Percentiles rank a stretch among this genome's conserved stretches.
phyloP scores from a whole-genome alignment of 1,140 invertebrate genomes.

The Macrotrachela quadricornifera region DNA sequence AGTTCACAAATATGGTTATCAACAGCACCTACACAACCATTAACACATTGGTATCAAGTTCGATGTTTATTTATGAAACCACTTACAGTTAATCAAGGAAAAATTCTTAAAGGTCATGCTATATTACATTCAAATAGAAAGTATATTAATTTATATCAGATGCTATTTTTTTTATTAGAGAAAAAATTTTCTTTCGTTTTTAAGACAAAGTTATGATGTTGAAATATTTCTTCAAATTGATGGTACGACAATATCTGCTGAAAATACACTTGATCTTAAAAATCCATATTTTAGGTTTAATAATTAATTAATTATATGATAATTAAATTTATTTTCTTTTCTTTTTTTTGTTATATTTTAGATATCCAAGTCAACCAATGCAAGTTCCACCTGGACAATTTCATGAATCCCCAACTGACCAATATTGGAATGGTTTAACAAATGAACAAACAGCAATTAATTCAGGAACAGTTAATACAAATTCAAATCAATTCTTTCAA shows the following conservation, averaged over 20 bases:
- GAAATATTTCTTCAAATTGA: conserved; percentile 76
- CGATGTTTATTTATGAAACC: conserved; percentile 78
- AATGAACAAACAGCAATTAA: too few species aligned
- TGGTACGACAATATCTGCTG: conserved; percentile 46
- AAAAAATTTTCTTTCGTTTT: conserved; percentile 18
- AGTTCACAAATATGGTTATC: conserved; percentile 78
- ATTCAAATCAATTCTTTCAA: too few species aligned
- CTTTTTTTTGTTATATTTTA: too few species aligned
- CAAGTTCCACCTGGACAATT: neutral
- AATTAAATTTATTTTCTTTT: too few species aligned
- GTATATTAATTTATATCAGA: conserved; percentile 26
- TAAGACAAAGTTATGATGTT: conserved; percentile 87
- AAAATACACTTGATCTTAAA: conserved; percentile 82
- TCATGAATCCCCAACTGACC: conserved; percentile 7
- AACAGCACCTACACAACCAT: conserved; percentile 89
- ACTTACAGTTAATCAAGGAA: conserved; percentile 77
- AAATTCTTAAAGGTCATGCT: conserved; percentile 64
- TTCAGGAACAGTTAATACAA: too few species aligned
- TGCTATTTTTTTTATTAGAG: neutral
- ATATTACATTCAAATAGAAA: conserved; percentile 74
- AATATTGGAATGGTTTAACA: neutral
- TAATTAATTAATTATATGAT: too few species aligned
- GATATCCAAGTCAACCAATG: neutral
- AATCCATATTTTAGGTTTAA: conserved; percentile 73
- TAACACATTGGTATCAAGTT: conserved; percentile 99